A percentile compares a stretch with the other conserved stretches of the same genome.
Evolutionary conservation across 2,797 vertebrate species (phyloP).

Genomic region (Cryptoblepharus egeriae): DNA sequence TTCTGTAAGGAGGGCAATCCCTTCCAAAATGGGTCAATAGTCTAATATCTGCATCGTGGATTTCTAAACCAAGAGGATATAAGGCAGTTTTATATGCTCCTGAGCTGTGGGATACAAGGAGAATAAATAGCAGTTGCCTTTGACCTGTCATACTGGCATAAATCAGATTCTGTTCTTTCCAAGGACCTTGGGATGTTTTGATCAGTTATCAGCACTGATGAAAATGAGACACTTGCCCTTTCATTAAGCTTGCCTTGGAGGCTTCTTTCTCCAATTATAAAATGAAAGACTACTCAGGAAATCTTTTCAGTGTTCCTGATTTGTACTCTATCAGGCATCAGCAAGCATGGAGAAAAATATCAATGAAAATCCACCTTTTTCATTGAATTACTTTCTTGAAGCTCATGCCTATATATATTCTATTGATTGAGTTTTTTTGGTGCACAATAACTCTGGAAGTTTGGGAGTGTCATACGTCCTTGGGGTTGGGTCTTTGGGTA

Average conservation of each 20-base stretch:
- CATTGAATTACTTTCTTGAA: conserved; percentile 15
- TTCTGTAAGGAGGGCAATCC: too few relatives aligned
- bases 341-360: conserved; percentile 44
- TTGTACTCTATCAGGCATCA: conserved; percentile 40
- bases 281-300: conserved; percentile 26
- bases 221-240: conserved; percentile 74
- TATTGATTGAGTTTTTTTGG: not conserved
- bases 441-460: conserved; percentile 6
- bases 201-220: conserved; percentile 55
- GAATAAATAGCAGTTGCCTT: conserved; percentile 21
- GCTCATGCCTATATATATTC: conserved; percentile 24
- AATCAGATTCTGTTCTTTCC: conserved; percentile 63
- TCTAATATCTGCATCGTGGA: too few relatives aligned
- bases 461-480: not conserved
- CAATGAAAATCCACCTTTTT: conserved; percentile 41
- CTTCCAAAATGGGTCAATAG: too few relatives aligned
- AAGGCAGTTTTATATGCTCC: too few relatives aligned
- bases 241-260: conserved; percentile 67
- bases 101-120: too few relatives aligned
- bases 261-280: conserved; percentile 60
- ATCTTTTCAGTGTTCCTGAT: conserved; percentile 36
- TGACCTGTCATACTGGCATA: conserved; percentile 55
- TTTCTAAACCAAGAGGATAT: too few relatives aligned
- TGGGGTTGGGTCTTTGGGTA: too few relatives aligned
- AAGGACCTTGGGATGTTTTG: conserved; percentile 61